phyloP scores from a whole-genome alignment of 2,888 invertebrate genomes.

The Stenurella melanura region DNA sequence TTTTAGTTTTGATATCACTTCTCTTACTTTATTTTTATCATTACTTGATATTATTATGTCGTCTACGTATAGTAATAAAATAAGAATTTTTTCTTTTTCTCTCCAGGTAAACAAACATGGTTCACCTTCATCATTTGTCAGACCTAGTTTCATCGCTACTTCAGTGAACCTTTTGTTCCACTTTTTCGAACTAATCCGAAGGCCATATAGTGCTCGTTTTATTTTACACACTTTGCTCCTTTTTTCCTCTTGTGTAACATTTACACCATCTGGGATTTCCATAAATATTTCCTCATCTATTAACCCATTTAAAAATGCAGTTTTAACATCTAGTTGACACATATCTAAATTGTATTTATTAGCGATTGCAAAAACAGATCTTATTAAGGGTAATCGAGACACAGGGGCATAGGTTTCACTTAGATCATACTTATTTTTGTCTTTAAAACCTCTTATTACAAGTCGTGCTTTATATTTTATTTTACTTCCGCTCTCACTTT shows the following conservation, averaged over 20 bases:
- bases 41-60: slow-evolving; percentile 33
- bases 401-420: slow-evolving; percentile 30
- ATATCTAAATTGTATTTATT: slow-evolving; percentile 36
- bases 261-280: slow-evolving; percentile 36
- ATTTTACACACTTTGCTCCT: slow-evolving; percentile 37
- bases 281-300: slow-evolving; percentile 34
- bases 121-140: slow-evolving; percentile 28
- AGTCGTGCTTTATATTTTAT: slow-evolving; percentile 29
- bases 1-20: slow-evolving; percentile 24
- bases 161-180: slow-evolving; percentile 36
- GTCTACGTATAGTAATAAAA: slow-evolving; percentile 33
- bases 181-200: slow-evolving; percentile 26
- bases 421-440: slow-evolving; percentile 24
- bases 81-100: slow-evolving; percentile 22
- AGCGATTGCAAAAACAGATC: slow-evolving; percentile 31
- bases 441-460: slow-evolving; percentile 34
- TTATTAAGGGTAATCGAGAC: slow-evolving; percentile 21
- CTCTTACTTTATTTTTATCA: slow-evolving; percentile 30
- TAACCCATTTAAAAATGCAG: slow-evolving; percentile 35
- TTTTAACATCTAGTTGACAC: slow-evolving; percentile 37
- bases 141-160: slow-evolving; percentile 20
- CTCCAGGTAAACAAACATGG: slow-evolving; percentile 40
- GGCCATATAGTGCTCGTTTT: slow-evolving; percentile 28
- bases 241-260: slow-evolving; percentile 8
- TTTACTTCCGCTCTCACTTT: slow-evolving; percentile 9